Evolutionary conservation across 2,888 invertebrate genomes (phyloP).

Genomic region (Chloromyia formosa): DNA sequence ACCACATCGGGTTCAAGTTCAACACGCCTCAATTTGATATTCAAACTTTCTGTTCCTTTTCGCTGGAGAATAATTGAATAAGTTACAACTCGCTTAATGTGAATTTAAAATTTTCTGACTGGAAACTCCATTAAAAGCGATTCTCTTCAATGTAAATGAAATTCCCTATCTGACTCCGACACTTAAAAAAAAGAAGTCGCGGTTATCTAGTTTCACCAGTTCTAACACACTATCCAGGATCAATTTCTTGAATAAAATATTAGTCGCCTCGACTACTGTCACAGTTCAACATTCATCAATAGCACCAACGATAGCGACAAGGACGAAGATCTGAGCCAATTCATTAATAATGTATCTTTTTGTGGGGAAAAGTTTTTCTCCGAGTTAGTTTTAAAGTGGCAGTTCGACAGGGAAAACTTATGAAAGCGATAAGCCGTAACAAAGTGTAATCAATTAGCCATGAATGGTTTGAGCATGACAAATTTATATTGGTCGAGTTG

Average conservation of each 20-base stretch:
- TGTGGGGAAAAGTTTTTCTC: constrained; percentile 12
- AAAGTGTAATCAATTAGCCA: constrained; percentile 39
- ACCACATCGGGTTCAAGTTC: constrained; percentile 2
- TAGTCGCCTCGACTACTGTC: constrained; percentile 6
- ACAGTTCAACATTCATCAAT: constrained; percentile 26
- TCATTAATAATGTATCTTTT: constrained; percentile 39
- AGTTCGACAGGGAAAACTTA: constrained; percentile 23
- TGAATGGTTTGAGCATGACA: constrained; percentile 41
- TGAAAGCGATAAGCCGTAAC: constrained; percentile 41
- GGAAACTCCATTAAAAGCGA: constrained; percentile 19
- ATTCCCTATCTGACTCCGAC: background rate
- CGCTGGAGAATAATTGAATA: constrained; percentile 4
- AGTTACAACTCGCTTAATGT: background rate
- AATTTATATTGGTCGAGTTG: constrained; percentile 9
- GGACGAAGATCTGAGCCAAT: constrained; percentile 4
- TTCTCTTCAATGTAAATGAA: constrained; percentile 14
- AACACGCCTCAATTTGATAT: constrained; percentile 1
- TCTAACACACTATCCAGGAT: background rate
- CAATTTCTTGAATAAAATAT: constrained; percentile 37
- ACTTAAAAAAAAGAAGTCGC: no score
- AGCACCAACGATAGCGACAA: constrained; percentile 28
- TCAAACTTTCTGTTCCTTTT: background rate
- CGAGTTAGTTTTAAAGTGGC: constrained; percentile 29
- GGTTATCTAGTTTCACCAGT: constrained; percentile 4
- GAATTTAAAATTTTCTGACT: background rate